These are phyloP conservation scores for Cladopsammia gracilis DNA, from an alignment of 64 coral and sea anemone genomes.

Conservation along the genomic window DNA sequence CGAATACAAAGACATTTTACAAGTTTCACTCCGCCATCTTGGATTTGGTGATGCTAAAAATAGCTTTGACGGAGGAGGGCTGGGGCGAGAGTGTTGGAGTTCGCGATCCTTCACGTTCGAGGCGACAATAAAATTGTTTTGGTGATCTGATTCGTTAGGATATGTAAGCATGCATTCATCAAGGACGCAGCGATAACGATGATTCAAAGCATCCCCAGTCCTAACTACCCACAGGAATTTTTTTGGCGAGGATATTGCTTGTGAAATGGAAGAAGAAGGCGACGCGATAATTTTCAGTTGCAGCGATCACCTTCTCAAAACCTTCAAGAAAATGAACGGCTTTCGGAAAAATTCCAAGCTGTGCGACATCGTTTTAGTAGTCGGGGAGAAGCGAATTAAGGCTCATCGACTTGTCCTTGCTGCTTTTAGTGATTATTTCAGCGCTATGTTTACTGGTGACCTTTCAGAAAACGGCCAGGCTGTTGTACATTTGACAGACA, in stretches of 20 bases:
- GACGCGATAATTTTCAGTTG: constrained; percentile 79
- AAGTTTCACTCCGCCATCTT: constrained; percentile 58
- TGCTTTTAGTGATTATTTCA: constrained; percentile 99
- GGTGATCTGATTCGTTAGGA: background rate
- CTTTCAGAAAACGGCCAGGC: constrained; percentile 82
- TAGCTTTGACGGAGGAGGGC: background rate
- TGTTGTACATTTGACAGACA: constrained; percentile 84
- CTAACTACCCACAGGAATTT: background rate
- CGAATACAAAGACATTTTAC: constrained; percentile 31
- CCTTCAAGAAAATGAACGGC: constrained; percentile 88
- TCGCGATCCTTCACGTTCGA: background rate
- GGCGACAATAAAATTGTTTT: background rate
- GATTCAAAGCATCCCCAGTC: background rate
- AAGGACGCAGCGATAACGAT: background rate
- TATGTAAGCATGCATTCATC: background rate
- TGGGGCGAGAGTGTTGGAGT: constrained; percentile 12
- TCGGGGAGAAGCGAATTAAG: constrained; percentile 86
- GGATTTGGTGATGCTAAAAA: background rate
- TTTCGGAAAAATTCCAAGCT: constrained; percentile 91
- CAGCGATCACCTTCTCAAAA: constrained; percentile 64
- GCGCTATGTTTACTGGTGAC: constrained; percentile 98
- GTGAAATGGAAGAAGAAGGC: constrained; percentile 79
- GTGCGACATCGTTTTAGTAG: constrained; percentile 92
- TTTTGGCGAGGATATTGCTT: background rate
- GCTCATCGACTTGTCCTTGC: constrained; percentile 94